These are phyloP conservation scores for Neoarius graeffei DNA, from an alignment of 2,113 vertebrate genomes.

Conservation along the genomic window DNA sequence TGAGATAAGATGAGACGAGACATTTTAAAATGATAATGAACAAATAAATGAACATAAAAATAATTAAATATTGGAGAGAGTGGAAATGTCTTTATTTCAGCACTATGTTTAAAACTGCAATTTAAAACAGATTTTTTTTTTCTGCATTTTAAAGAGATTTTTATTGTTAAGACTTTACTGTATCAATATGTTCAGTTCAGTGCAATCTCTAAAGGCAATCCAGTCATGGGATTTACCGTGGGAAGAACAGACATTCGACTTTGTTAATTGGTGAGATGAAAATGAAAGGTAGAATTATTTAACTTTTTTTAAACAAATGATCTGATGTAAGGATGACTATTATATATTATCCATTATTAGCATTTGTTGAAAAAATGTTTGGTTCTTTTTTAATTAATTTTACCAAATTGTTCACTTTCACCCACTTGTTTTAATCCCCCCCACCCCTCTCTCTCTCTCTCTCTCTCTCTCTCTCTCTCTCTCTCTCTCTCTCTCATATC, in stretches of 20 bases:
- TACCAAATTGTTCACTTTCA: slow-evolving; percentile 38
- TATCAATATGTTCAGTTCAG: not conserved
- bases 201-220: not conserved
- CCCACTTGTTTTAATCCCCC: slow-evolving; percentile 33
- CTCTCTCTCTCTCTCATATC: not conserved
- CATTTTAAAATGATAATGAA: not conserved
- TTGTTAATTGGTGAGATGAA: not conserved
- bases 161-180: too few relatives aligned
- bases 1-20: too few relatives aligned
- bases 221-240: not conserved
- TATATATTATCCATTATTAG: not conserved
- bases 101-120: not conserved
- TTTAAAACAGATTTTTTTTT: not conserved
- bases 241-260: not conserved
- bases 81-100: not conserved
- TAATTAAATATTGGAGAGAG: not conserved
- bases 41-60: not conserved
- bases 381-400: slow-evolving; percentile 33
- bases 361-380: slow-evolving; percentile 13
- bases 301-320: not conserved
- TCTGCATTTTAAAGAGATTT: too few relatives aligned
- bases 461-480: slow-evolving; percentile 37
- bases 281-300: not conserved
- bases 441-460: slow-evolving; percentile 19
- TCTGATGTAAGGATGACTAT: not conserved